A percentile compares a stretch with the other conserved stretches of the same genome.
phyloP scores from a whole-genome alignment of 2,113 vertebrate species.

The Xiphophorus couchianus region DNA sequence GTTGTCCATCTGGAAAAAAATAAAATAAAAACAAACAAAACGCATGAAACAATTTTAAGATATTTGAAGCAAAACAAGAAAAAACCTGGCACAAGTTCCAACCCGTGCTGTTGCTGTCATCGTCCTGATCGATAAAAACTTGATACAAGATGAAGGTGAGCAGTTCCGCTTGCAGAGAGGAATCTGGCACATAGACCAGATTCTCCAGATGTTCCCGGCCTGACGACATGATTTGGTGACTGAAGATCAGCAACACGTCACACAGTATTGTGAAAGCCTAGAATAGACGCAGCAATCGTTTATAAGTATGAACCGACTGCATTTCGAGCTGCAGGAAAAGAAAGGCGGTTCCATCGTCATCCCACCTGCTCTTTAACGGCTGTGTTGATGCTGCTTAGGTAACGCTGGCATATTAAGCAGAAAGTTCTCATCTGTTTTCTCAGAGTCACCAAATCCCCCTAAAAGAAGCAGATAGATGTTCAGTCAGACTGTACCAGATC shows the following conservation, averaged over 20 bases:
- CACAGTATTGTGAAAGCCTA: conserved; percentile 97
- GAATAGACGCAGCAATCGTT: conserved; percentile 40
- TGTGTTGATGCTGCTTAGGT: conserved; percentile 93
- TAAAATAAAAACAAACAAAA: neutral
- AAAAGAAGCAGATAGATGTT: conserved; percentile 25
- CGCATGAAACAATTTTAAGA: neutral
- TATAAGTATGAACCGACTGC: neutral
- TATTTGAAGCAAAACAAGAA: neutral
- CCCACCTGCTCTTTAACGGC: conserved; percentile 95
- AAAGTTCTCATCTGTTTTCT: conserved; percentile 97
- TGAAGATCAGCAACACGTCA: conserved; percentile 96
- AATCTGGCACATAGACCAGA: conserved; percentile 91
- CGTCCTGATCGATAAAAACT: conserved; percentile 97
- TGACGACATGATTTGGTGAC: conserved; percentile 95
- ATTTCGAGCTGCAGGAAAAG: neutral
- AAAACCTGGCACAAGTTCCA: conserved; percentile 58
- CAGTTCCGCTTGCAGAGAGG: conserved; percentile 91
- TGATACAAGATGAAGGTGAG: conserved; percentile 96
- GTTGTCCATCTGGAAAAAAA: conserved; percentile 87
- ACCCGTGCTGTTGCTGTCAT: conserved; percentile 93
- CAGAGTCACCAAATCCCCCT: conserved; percentile 91
- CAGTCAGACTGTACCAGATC: neutral
- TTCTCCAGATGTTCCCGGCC: conserved; percentile 92
- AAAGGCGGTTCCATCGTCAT: neutral
- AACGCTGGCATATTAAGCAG: conserved; percentile 96